phyloP scores from a whole-genome alignment of 2,113 vertebrate species.

The Eulemur rufifrons region DNA sequence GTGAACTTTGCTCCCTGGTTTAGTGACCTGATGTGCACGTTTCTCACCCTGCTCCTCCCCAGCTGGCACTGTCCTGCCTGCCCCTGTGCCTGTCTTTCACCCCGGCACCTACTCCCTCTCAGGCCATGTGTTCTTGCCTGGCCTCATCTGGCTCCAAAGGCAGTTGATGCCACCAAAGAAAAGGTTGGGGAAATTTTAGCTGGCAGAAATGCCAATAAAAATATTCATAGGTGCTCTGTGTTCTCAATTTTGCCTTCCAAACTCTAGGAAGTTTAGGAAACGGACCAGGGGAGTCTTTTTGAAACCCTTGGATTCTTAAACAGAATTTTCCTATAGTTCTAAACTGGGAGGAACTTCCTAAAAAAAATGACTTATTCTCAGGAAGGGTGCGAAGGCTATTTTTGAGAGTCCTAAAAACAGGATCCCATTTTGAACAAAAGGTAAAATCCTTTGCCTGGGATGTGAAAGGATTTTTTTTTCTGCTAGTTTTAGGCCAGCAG shows the following conservation, averaged over 20 bases:
- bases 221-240: constrained; percentile 17
- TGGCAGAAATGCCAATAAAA: constrained; percentile 56
- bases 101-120: neutral
- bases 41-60: neutral
- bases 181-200: constrained; percentile 33
- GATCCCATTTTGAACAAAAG: constrained; percentile 34
- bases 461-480: constrained; percentile 26
- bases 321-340: constrained; percentile 12
- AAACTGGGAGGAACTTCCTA: neutral
- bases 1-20: constrained; percentile 60
- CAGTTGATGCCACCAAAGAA: neutral
- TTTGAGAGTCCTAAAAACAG: constrained; percentile 43
- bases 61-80: neutral
- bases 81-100: no score
- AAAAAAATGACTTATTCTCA: neutral
- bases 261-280: constrained; percentile 13
- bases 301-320: neutral
- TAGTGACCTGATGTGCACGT: neutral
- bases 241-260: constrained; percentile 45
- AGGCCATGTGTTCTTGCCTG: constrained; percentile 49
- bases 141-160: neutral
- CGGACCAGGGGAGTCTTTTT: neutral
- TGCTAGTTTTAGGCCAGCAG: constrained; percentile 53
- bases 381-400: constrained; percentile 38
- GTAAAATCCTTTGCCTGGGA: constrained; percentile 9